Conservation (phyloP, 2,797 vertebrate species). For the Microhierax caerulescens region DNA sequence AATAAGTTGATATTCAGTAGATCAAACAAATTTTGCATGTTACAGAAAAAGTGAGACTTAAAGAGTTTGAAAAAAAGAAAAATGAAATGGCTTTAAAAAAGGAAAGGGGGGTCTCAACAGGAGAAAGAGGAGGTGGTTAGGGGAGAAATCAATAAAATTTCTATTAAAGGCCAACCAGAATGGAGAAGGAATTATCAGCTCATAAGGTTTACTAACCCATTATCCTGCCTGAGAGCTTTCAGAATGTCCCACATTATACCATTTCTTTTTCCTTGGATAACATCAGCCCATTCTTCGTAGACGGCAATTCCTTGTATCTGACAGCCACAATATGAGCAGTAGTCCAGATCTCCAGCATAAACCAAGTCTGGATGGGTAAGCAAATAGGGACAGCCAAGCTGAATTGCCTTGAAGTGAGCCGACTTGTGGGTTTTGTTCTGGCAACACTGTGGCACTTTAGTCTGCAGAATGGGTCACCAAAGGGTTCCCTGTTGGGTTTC, state of each 20-base stretch:
- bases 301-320: background rate
- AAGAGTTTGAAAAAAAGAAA: background rate
- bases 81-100: background rate
- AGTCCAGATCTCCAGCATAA: background rate
- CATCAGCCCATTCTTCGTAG: background rate
- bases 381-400: background rate
- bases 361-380: background rate
- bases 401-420: background rate
- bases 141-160: background rate
- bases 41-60: background rate
- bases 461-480: background rate
- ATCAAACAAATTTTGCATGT: background rate
- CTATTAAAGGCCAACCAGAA: background rate
- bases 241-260: background rate
- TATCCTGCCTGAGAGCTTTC: background rate
- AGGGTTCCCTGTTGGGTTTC: background rate
- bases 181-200: background rate
- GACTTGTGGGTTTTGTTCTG: background rate
- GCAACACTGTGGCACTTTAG: background rate
- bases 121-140: background rate
- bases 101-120: accelerated
- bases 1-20: background rate
- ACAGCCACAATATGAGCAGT: background rate
- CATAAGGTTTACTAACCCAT: background rate
- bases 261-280: background rate